These are phyloP conservation scores for Sicus ferrugineus DNA, from an alignment of 2,888 invertebrate genomes.

Conservation along the genomic window DNA sequence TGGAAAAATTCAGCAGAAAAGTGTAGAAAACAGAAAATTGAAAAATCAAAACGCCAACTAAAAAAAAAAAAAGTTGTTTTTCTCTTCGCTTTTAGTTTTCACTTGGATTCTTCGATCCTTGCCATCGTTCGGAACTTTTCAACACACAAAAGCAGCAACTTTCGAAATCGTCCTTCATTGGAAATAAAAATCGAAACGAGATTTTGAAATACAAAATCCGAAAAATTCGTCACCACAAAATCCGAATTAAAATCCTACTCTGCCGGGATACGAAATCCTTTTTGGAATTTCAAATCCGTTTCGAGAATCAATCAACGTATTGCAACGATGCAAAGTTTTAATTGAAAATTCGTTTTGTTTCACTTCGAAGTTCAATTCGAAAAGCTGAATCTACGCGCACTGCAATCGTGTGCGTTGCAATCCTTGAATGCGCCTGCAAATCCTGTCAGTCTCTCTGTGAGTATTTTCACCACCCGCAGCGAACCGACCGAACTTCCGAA, in stretches of 20 bases:
- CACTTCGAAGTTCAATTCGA: conserved; percentile 4
- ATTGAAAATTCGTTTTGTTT: not conserved
- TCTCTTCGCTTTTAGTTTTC: no score
- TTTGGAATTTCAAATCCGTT: not conserved
- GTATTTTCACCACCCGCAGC: conserved; percentile 46
- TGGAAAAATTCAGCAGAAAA: no score
- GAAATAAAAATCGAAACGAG: no score
- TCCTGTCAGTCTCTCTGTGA: not conserved
- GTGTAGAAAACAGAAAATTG: no score
- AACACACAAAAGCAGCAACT: not conserved
- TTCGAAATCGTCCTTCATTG: not conserved
- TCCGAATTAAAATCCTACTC: not conserved
- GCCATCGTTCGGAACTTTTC: no score
- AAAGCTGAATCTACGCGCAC: conserved; percentile 1
- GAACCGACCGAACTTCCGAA: conserved; percentile 52
- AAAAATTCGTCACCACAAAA: not conserved
- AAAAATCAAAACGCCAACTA: no score
- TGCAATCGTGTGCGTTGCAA: not conserved
- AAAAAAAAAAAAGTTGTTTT: no score
- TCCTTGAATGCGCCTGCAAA: not conserved
- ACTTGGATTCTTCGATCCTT: no score
- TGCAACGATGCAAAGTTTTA: not conserved
- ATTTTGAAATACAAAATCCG: no score
- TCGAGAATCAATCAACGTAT: not conserved
- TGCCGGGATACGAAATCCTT: not conserved